Evolutionary conservation across 2,113 vertebrate genomes (phyloP).

Genomic region (Seriola aureovittata): DNA sequence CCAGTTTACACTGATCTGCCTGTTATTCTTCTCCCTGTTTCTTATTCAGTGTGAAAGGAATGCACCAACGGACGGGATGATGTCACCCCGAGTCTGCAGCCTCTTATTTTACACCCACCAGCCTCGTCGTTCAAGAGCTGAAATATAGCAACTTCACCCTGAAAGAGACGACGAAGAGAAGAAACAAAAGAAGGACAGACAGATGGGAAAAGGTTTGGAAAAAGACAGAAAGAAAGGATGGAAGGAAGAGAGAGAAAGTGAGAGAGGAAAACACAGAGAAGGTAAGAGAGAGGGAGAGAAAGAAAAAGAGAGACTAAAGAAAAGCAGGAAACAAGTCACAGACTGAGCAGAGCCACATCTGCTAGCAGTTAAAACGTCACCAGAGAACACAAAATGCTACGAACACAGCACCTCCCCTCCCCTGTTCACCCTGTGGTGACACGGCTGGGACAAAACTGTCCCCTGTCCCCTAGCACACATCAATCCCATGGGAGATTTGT

Average conservation of each 20-base stretch:
- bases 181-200: not conserved
- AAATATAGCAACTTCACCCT: constrained; percentile 38
- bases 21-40: constrained; percentile 52
- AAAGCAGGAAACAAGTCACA: constrained; percentile 73
- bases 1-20: constrained; percentile 23
- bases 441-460: constrained; percentile 50
- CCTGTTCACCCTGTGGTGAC: constrained; percentile 36
- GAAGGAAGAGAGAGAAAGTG: not conserved
- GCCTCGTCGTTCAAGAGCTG: constrained; percentile 32
- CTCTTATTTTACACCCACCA: constrained; percentile 58
- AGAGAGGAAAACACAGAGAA: not conserved
- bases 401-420: constrained; percentile 42
- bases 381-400: constrained; percentile 60
- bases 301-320: constrained; percentile 30
- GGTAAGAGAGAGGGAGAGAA: constrained; percentile 1
- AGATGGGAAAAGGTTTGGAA: not conserved
- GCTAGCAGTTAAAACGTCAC: constrained; percentile 77
- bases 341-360: constrained; percentile 75
- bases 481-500: not conserved
- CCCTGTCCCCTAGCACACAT: constrained; percentile 37
- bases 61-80: constrained; percentile 71
- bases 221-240: not conserved
- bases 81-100: constrained; percentile 71
- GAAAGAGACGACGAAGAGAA: not conserved
- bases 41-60: constrained; percentile 75